A percentile compares a stretch with the other conserved stretches of the same genome.
Evolutionary conservation across 2,797 vertebrate species (phyloP).

Genomic region (Tamandua tetradactyla): DNA sequence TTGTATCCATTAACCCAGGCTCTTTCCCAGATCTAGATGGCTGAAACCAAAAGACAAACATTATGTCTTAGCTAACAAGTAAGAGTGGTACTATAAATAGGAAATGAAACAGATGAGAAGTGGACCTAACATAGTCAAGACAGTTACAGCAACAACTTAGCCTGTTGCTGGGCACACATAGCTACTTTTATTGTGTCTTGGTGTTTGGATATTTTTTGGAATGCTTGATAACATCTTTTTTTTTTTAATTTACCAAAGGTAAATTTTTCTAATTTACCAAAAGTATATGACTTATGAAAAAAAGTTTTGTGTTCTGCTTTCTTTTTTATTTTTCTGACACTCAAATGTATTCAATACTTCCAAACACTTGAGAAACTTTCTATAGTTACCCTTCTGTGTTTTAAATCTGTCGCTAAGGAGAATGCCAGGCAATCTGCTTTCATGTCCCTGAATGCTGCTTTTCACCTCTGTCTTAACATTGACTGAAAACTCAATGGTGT

Average conservation of each 20-base stretch:
- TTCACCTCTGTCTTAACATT: neutral
- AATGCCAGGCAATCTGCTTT: neutral
- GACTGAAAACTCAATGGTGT: accelerated
- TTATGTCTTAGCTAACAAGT: neutral
- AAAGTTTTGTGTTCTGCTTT: neutral
- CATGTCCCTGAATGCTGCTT: neutral
- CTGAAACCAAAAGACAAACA: neutral
- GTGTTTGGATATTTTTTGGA: neutral
- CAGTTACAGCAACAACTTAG: neutral
- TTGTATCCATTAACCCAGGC: neutral
- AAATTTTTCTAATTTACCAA: neutral
- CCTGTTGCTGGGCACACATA: neutral
- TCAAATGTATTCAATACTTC: neutral
- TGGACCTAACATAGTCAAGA: neutral
- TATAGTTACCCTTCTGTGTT: neutral
- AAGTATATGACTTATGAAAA: neutral
- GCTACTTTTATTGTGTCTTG: neutral
- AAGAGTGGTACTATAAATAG: neutral
- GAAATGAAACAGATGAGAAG: neutral
- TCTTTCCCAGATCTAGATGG: neutral
- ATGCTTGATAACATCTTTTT: neutral
- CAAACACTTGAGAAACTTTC: neutral
- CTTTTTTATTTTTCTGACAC: neutral
- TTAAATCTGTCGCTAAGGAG: neutral
- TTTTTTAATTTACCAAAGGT: too few relatives aligned